These are phyloP conservation scores for Melipona beecheii DNA, from an alignment of 2,888 invertebrate genomes.

Conservation along the genomic window DNA sequence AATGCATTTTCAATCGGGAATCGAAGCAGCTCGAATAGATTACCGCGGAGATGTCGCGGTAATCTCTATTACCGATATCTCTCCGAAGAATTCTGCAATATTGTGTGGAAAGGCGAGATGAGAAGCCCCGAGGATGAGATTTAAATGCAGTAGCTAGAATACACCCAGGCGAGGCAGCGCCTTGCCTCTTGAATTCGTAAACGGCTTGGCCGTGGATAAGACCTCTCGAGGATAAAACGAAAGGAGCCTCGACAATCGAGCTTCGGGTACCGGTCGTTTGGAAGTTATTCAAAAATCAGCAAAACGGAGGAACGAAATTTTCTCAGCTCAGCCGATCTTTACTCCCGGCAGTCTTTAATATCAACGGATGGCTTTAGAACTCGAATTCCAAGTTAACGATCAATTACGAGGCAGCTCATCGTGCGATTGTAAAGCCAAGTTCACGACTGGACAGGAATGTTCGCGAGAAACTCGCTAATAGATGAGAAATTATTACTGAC, in stretches of 20 bases:
- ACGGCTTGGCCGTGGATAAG: constrained; percentile 59
- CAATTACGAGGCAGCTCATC: too few species aligned
- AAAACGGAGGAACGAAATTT: neutral
- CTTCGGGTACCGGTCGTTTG: constrained; percentile 32
- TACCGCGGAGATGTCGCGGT: constrained; percentile 4
- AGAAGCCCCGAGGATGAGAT: constrained; percentile 39
- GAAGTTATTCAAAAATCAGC: constrained; percentile 55
- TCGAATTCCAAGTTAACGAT: neutral
- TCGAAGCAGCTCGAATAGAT: constrained; percentile 4
- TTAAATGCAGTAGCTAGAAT: constrained; percentile 53
- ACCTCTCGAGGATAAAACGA: constrained; percentile 59
- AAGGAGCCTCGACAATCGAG: constrained; percentile 55
- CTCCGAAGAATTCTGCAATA: constrained; percentile 16
- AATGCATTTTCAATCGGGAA: neutral
- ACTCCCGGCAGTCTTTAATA: too few species aligned
- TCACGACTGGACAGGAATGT: too few species aligned
- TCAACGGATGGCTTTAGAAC: neutral
- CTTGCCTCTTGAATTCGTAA: constrained; percentile 65
- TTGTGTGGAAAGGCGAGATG: constrained; percentile 22
- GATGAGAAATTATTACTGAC: too few species aligned
- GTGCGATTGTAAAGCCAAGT: too few species aligned
- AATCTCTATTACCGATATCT: constrained; percentile 31
- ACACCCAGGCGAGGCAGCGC: constrained; percentile 41
- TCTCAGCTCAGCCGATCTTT: neutral
- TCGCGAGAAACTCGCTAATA: too few species aligned